phyloP scores from a whole-genome alignment of 2,113 vertebrate genomes.

The Clarias gariepinus region DNA sequence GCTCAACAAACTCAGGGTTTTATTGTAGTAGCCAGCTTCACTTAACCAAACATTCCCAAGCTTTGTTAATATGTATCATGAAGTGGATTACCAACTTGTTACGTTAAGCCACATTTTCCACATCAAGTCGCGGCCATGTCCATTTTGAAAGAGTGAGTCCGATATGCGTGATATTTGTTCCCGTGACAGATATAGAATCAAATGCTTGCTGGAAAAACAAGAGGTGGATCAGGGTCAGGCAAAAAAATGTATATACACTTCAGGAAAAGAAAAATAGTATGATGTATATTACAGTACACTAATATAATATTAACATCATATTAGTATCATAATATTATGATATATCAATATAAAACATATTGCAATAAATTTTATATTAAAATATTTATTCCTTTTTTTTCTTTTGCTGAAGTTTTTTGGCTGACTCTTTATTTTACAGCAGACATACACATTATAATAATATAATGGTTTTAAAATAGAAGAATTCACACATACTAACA shows the following conservation, averaged over 20 bases:
- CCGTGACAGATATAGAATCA: background rate
- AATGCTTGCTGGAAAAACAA: background rate
- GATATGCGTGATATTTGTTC: background rate
- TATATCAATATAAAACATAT: too few species aligned
- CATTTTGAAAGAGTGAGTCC: background rate
- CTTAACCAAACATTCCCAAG: background rate
- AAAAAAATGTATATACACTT: too few species aligned
- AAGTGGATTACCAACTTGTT: background rate
- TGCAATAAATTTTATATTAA: too few species aligned
- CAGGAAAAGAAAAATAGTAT: too few species aligned
- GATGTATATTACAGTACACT: too few species aligned
- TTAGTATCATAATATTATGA: too few species aligned
- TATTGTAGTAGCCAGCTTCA: background rate
- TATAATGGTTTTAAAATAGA: background rate
- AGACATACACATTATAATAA: background rate
- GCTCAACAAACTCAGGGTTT: background rate
- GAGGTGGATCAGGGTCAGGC: background rate
- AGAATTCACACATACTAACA: background rate
- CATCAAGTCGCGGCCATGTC: background rate
- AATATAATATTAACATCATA: too few species aligned
- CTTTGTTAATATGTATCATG: background rate
- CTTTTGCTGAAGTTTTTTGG: too few species aligned
- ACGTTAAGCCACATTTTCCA: background rate
- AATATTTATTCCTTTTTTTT: too few species aligned
- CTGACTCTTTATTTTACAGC: background rate